Base-by-base conservation (phyloP, 2,113 vertebrate species). In the Campylomormyrus numenius region DNA sequence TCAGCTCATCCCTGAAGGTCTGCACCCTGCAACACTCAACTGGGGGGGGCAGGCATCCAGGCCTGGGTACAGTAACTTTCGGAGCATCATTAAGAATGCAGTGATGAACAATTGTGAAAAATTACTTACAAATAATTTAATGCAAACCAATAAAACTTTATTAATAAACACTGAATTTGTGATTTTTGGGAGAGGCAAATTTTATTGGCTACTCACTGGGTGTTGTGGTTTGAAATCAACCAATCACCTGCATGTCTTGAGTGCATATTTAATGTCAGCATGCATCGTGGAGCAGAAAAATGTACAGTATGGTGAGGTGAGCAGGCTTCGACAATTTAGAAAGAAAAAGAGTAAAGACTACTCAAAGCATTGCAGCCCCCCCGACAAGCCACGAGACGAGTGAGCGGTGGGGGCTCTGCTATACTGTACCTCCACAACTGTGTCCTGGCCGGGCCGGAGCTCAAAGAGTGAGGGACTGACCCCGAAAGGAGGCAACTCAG, bases 401-500 rank as follows among this genome's bases (percentile, higher is more conserved):
- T 27, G 62, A 31, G 10, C 27, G n/a, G 10, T 6, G 10, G 62
- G 62, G n/a, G 62, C 10, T 5, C 62, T 31, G 62, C 62, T 70
- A 4, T 70, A 98, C 62, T 70, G 1, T 70, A 98, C 98, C 97
- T 99, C 96, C 70, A 99, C 3, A 0, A 94, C 53, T 0, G 91
- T 88, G 11, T 93, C 91, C 89, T 97, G 94, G 8, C 97, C 97
- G 0, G 98, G 97, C 83, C 93, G 91, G 90, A 99, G 94, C 88
- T 95, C 94, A 91, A 99, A 97, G 91, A 93, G 89, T 0, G 96
- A 95, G 0, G 98, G 98, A 24, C 93, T 93, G 90, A 99, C 91
- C 31, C 95, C 95, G 94, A 99, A 99, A 0, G 98, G 97, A 15
- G 95, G 94, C 2, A 97, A 93, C 70, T 97, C 96, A 49, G 95